phyloP scores from a whole-genome alignment of 2,888 invertebrate species.

The Harpalus rufipes region DNA sequence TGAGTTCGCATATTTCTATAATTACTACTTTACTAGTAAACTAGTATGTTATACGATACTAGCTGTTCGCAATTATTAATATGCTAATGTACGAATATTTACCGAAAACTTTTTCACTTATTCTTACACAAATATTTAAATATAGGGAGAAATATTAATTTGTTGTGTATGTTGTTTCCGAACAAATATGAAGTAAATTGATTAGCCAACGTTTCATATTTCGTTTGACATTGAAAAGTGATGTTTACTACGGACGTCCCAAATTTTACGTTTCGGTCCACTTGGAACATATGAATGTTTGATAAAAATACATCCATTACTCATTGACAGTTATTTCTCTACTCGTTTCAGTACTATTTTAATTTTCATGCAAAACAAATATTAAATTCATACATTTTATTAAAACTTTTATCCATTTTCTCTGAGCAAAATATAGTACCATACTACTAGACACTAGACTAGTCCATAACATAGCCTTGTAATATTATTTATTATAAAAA shows the following conservation, averaged over 20 bases:
- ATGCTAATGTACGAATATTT: slow-evolving; percentile 26
- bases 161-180: background rate
- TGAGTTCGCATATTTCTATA: slow-evolving; percentile 27
- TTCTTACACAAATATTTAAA: too few species aligned
- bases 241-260: background rate
- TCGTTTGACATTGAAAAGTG: background rate
- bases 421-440: too few species aligned
- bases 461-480: too few species aligned
- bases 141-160: background rate
- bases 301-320: background rate
- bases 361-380: too few species aligned
- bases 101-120: background rate
- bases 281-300: background rate
- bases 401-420: too few species aligned
- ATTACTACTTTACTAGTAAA: background rate
- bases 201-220: background rate
- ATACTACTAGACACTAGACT: too few species aligned
- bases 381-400: too few species aligned
- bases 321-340: too few species aligned
- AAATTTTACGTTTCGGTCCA: background rate
- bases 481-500: too few species aligned
- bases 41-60: background rate
- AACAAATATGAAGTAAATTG: background rate
- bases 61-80: background rate
- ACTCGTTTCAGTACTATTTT: too few species aligned